These are phyloP conservation scores for Apostichopus japonicus DNA, from an alignment of 35 echinoderm and acorn worm species.

Conservation along the genomic window DNA sequence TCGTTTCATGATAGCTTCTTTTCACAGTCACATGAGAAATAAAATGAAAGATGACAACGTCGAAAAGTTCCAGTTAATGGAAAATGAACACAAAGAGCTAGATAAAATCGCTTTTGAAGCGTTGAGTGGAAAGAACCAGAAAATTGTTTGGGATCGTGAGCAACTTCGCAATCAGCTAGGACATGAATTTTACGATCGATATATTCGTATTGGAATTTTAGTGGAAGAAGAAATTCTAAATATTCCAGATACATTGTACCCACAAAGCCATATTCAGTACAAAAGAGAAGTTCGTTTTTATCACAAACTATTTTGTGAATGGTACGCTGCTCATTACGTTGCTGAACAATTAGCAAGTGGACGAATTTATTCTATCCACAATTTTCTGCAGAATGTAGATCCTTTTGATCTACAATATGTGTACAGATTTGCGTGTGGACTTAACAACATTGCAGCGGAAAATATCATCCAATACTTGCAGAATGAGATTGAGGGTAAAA, in stretches of 20 bases:
- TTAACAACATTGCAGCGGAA: neutral
- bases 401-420: neutral
- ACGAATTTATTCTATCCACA: neutral
- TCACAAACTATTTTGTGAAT: conserved; percentile 26
- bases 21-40: neutral
- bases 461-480: neutral
- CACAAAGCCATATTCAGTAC: neutral
- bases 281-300: conserved; percentile 1
- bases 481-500: neutral
- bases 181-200: neutral
- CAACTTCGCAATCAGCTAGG: neutral
- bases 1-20: neutral
- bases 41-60: neutral
- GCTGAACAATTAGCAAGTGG: neutral
- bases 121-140: neutral
- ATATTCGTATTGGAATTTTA: conserved; percentile 1
- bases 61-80: neutral
- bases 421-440: neutral
- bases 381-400: neutral
- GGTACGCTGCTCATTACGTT: conserved; percentile 14
- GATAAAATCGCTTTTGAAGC: conserved; percentile 8
- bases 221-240: conserved; percentile 6
- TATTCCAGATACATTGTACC: too few relatives aligned
- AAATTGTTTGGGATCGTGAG: conserved; percentile 18
- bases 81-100: neutral